Conservation (phyloP, 2,113 vertebrate genomes). For the Aegithalos caudatus region DNA sequence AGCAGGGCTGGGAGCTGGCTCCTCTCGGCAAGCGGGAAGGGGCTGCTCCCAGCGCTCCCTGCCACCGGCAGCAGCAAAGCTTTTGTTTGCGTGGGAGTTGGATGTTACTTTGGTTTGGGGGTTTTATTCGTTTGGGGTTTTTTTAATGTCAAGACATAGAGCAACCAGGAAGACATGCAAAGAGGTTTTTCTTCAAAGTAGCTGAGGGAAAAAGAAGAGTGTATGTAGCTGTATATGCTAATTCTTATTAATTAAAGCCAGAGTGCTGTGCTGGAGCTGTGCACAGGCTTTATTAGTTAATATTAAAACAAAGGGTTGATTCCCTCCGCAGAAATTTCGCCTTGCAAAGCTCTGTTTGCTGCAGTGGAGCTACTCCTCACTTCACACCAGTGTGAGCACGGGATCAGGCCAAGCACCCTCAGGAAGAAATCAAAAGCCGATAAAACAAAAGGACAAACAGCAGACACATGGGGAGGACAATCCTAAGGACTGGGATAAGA, state of each 20-base stretch:
- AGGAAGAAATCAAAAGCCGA: background rate
- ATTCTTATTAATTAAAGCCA: slow-evolving; percentile 60
- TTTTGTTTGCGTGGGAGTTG: background rate
- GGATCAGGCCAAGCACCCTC: background rate
- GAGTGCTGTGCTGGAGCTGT: background rate
- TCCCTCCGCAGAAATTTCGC: background rate
- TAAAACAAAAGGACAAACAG: slow-evolving; percentile 25
- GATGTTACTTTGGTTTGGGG: background rate
- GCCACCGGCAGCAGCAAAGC: background rate
- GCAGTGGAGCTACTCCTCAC: background rate
- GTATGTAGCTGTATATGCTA: slow-evolving; percentile 34
- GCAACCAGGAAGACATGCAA: background rate
- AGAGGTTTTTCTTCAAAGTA: slow-evolving; percentile 57
- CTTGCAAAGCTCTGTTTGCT: background rate
- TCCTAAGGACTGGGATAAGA: background rate
- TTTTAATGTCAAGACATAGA: background rate
- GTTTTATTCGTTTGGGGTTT: background rate
- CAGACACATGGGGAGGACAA: background rate
- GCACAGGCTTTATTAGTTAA: slow-evolving; percentile 29
- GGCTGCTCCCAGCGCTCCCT: background rate
- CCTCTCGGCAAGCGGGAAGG: background rate
- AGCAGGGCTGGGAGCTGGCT: background rate
- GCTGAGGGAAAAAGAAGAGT: background rate
- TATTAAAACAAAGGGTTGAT: slow-evolving; percentile 28
- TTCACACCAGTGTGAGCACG: background rate